Base-by-base conservation (phyloP, 2,113 vertebrate genomes). In the Urocolius indicus region DNA sequence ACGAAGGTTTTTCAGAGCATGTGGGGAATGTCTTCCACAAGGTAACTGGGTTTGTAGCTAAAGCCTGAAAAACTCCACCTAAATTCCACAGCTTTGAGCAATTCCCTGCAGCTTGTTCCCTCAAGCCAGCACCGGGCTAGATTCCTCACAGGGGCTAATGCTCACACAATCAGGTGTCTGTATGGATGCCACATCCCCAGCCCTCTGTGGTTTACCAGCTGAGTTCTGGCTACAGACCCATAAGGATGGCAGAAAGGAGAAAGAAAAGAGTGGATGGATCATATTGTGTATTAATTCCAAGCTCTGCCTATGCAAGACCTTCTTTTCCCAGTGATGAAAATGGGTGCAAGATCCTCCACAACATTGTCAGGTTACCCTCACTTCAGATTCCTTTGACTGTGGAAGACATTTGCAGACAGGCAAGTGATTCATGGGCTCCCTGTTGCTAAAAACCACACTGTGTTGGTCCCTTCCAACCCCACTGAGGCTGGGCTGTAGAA, bases 61-160 rank as follows among this genome's bases (percentile, higher is more conserved):
- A 75, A 76, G 87, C 79, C 72, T 27, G 43, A 38, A 41, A 59
- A 84, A 88, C 75, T 88, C 79, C 90, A 75, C 74, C 91, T 63
- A 41, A 84, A 84, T 80, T 63, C 75, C 73, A 90, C 36, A 74
- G 71, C 66, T 77, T 32, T 81, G 59, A 68, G 79, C 80, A 43
- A 27, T 91, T 89, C 88, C 76, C 87, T 59, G 77, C 29, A 74
- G 49, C 69, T 94, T 52, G n/a, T 71, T 52, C 77, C 26, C 66
- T 59, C 66, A 36, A 2, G 65, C 82, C 66, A 45, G 46, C 82
- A 78, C 58, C 87, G 65, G 77, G 57, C 26, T 7, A 36, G 86
- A 77, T 89, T 72, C 86, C 81, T 68, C 27, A 29, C 5, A 22
- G 81, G 92, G 81, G 78, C 78, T 55, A 85, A 34, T 3, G 27